Evolutionary conservation across 2,797 vertebrate species (phyloP).

Genomic region (Parauchenoglanis ngamensis): DNA sequence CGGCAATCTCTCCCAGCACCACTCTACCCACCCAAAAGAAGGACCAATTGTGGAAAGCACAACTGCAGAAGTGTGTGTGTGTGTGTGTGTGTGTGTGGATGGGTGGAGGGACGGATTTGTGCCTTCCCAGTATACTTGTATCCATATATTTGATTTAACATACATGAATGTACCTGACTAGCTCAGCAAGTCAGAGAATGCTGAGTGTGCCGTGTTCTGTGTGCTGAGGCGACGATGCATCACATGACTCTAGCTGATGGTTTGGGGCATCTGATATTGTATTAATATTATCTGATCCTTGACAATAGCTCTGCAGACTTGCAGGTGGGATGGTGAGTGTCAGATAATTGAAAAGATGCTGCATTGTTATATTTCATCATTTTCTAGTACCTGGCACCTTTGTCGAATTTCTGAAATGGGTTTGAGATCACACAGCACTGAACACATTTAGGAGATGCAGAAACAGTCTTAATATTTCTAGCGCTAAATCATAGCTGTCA

Average conservation of each 20-base stretch:
- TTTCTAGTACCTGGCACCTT: slow-evolving; percentile 39
- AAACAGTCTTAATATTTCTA: slow-evolving; percentile 22
- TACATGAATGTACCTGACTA: slow-evolving; percentile 55
- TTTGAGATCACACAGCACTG: slow-evolving; percentile 29
- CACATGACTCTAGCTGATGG: slow-evolving; percentile 41
- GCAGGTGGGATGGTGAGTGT: slow-evolving; percentile 32
- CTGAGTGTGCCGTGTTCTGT: slow-evolving; percentile 31
- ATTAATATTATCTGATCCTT: slow-evolving; percentile 54
- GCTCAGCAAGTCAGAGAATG: slow-evolving; percentile 41
- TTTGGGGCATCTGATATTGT: slow-evolving; percentile 34
- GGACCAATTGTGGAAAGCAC: slow-evolving; percentile 50
- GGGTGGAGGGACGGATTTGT: slow-evolving; percentile 35
- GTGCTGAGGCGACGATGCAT: slow-evolving; percentile 21
- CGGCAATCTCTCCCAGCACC: slow-evolving; percentile 40
- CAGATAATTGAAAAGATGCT: slow-evolving; percentile 47
- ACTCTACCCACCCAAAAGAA: slow-evolving; percentile 34
- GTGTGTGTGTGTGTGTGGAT: not conserved
- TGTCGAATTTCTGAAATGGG: slow-evolving; percentile 27
- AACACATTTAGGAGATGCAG: slow-evolving; percentile 19
- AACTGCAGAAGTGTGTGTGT: slow-evolving; percentile 19
- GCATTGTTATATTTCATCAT: slow-evolving; percentile 55
- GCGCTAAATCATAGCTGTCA: slow-evolving; percentile 10
- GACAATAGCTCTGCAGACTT: slow-evolving; percentile 37
- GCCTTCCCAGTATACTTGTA: slow-evolving; percentile 44
- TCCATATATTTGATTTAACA: slow-evolving; percentile 56